Evolutionary conservation across 1,140 invertebrate species (phyloP), one percentile per base, ranked within the genome.

Genomic region (Tetramorium parvispinum): DNA sequence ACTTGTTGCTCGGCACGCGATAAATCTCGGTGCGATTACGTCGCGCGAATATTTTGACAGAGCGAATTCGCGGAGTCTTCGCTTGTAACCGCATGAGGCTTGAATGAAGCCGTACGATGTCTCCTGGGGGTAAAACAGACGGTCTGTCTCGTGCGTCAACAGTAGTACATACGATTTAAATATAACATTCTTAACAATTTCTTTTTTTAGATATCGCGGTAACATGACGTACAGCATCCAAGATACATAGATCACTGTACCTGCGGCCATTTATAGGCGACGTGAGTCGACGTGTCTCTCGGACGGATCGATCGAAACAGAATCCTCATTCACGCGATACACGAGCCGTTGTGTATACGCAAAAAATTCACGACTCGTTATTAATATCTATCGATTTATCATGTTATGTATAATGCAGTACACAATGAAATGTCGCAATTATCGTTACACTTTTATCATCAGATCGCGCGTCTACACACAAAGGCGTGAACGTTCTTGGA

Each of bases 1-100:
- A 75, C 68, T 83, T 83, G 68, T 83, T 83, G 40, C 40, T 73
- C 66, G 8, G 7, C 37, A 53, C 24, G 51, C 66, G 40, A 71
- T 27, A 71, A 73, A 59, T 24, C 37, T 57, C 24, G 43, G 46
- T 24, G n/a, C 3, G 51, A 70, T 32, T 32, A 32, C 32, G 32
- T 32, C 32, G 46, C 37, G n/a, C 3, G 51, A 70, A 43, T 81
- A 57, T 68, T 68, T 68, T 49, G 65, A 68, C 65, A 68, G 6
- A 46, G 21, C 65, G 3, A 49, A 49, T 6, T 59, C 32, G 11
- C 18, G 16, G 6, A 71, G 24, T 43, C 32, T 79, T 11, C 32
- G 4, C 3, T n/a, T 32, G 32, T 21, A 27, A 51, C 7, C 32
- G 6, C 43, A 43, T 8, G 6, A 68, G 6, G 5, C 49, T 55